phyloP scores from a whole-genome alignment of 2,113 vertebrate species.

The Trichechus manatus region DNA sequence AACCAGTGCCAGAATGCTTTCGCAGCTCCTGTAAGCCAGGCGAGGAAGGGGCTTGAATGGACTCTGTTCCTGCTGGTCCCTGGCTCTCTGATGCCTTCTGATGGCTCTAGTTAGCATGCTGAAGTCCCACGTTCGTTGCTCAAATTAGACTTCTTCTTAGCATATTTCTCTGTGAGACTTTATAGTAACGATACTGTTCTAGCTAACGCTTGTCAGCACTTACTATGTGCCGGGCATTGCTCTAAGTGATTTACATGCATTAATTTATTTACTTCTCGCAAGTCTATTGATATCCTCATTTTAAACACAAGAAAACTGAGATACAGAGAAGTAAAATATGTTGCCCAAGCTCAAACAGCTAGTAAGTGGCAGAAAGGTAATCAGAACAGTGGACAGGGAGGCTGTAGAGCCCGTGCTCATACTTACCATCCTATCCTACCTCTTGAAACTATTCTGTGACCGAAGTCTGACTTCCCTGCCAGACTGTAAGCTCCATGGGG shows the following conservation, averaged over 20 bases:
- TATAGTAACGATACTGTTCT: neutral
- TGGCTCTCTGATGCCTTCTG: neutral
- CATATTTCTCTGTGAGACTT: neutral
- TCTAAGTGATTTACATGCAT: neutral
- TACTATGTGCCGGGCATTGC: neutral
- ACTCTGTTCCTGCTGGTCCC: neutral
- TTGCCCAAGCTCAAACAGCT: neutral
- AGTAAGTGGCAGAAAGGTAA: neutral
- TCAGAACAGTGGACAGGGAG: neutral
- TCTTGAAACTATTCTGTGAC: neutral
- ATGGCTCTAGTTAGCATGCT: neutral
- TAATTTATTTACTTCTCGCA: neutral
- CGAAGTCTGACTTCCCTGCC: neutral
- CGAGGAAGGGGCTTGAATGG: neutral
- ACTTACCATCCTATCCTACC: neutral
- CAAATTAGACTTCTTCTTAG: slow-evolving; percentile 23
- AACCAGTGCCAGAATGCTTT: neutral
- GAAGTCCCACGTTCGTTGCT: neutral
- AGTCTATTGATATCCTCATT: neutral
- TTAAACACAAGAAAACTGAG: neutral
- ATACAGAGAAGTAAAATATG: neutral
- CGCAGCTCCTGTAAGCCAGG: neutral
- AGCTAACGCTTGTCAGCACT: neutral
- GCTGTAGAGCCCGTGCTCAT: neutral
- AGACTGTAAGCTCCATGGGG: neutral